These are phyloP conservation scores for Drosophila fulvimacula DNA, from an alignment of 2,888 invertebrate species.

Conservation along the genomic window DNA sequence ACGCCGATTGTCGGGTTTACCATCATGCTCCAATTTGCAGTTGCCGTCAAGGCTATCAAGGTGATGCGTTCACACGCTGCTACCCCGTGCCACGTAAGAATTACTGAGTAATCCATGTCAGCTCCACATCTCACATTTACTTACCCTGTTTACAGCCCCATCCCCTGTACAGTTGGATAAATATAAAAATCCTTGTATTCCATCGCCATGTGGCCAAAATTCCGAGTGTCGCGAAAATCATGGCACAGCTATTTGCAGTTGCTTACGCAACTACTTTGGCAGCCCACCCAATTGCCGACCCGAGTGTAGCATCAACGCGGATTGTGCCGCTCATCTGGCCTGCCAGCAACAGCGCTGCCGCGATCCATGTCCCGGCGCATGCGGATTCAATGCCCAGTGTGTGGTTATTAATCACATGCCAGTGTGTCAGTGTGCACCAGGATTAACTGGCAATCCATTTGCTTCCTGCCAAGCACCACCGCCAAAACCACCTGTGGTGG, in stretches of 20 bases:
- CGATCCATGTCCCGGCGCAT: conserved; percentile 90
- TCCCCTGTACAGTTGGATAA: conserved; percentile 68
- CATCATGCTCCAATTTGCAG: conserved; percentile 92
- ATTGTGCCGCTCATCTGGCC: conserved; percentile 89
- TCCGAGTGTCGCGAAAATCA: conserved; percentile 88
- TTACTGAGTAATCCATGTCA: neutral
- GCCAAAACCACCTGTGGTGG: conserved; percentile 77
- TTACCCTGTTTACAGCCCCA: conserved; percentile 43
- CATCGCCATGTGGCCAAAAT: conserved; percentile 91
- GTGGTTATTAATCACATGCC: conserved; percentile 89
- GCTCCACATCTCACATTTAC: neutral
- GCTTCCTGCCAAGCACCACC: conserved; percentile 86
- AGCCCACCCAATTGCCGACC: conserved; percentile 90
- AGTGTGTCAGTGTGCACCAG: conserved; percentile 88
- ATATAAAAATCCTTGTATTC: conserved; percentile 88
- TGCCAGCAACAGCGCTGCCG: conserved; percentile 90
- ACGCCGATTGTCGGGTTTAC: conserved; percentile 89
- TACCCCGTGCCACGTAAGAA: conserved; percentile 85
- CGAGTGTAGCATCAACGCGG: conserved; percentile 89
- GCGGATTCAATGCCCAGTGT: conserved; percentile 88
- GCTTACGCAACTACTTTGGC: conserved; percentile 88
- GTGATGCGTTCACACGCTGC: conserved; percentile 90
- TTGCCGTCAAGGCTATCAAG: conserved; percentile 89
- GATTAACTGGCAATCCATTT: conserved; percentile 89
- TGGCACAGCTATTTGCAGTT: conserved; percentile 88